A percentile compares a stretch with the other conserved stretches of the same genome.
Conservation (phyloP, 2,797 vertebrate genomes). For the Cyclopterus lumpus region DNA sequence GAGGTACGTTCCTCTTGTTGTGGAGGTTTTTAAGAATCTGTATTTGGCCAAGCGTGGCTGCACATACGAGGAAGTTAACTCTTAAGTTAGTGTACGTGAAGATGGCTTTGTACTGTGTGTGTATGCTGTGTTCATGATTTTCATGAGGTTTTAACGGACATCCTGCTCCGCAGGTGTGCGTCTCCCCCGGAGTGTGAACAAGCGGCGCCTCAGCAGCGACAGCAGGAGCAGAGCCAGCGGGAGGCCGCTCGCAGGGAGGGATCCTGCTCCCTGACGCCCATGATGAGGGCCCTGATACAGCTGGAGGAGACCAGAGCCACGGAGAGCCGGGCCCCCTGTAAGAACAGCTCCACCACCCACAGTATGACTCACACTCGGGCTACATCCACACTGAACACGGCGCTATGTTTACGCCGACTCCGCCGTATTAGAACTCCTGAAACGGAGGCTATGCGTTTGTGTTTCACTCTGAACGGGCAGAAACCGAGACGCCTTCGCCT, state of each 20-base stretch:
- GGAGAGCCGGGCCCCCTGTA: constrained; percentile 86
- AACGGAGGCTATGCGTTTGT: too few species aligned
- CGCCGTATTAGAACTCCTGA: too few species aligned
- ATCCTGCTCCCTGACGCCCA: constrained; percentile 82
- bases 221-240: constrained; percentile 48
- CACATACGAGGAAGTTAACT: too few species aligned
- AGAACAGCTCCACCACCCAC: constrained; percentile 71
- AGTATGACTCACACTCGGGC: constrained; percentile 36
- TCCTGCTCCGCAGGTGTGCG: constrained; percentile 64
- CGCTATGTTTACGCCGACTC: too few species aligned
- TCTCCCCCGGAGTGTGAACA: constrained; percentile 89
- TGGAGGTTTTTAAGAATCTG: not conserved
- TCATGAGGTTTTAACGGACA: constrained; percentile 37
- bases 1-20: constrained; percentile 52
- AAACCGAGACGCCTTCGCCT: too few species aligned
- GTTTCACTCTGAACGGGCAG: too few species aligned
- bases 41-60: too few species aligned
- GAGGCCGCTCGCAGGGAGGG: constrained; percentile 71
- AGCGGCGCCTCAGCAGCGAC: constrained; percentile 55
- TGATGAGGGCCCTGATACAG: constrained; percentile 92
- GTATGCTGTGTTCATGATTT: not conserved
- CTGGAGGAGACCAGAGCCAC: constrained; percentile 90
- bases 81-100: too few species aligned
- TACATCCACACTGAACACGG: not conserved
- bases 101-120: too few species aligned